Evolutionary conservation across 2,797 vertebrate species (phyloP), one percentile per base, ranked within the genome.

Genomic region (Lophotriccus pileatus): DNA sequence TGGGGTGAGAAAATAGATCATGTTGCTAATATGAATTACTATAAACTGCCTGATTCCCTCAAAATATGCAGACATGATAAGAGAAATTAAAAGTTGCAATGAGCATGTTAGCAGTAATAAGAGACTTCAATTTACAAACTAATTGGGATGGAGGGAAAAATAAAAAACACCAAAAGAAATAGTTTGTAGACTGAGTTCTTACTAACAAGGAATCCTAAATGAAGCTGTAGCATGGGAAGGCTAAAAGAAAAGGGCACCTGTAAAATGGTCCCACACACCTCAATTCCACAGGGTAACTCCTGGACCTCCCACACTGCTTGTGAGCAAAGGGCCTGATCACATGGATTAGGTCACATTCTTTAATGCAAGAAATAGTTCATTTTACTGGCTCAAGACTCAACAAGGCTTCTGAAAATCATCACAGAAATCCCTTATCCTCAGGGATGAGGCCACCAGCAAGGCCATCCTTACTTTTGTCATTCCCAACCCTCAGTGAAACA

Each of bases 231-330:
- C 30, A 44, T 7, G 12, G 53, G 53, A 58, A 70, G 15, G 21
- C 37, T 69, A n/a, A 18, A 14, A 30, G 18, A 7, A 58, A 68
- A 32, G 13, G 21, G 27, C 36, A 6, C 27, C 70, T 8, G 27
- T 21, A 37, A 30, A 5, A 15, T 1, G 13, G 25, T 7, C 52
- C 32, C 39, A 15, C 18, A 15, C 16, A 13, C 8, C 56, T 55
- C 17, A 9, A 1, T 30, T 28, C 69, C 36, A 7, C 4, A 2
- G 18, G 46, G 12, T 2, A 34, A 22, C 27, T 12, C 43, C 1
- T 0, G 11, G 53, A 39, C 20, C 23, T 6, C 11, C 28, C 6
- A 8, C 14, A 0, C 9, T 3, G 18, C 5, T 10, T 43, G 34
- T 32, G n/a, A 87, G 47, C 58, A 63, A 22, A 81, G 56, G 47